Base-by-base conservation (phyloP, 2,113 vertebrate genomes). In the Corynorhinus townsendii region DNA sequence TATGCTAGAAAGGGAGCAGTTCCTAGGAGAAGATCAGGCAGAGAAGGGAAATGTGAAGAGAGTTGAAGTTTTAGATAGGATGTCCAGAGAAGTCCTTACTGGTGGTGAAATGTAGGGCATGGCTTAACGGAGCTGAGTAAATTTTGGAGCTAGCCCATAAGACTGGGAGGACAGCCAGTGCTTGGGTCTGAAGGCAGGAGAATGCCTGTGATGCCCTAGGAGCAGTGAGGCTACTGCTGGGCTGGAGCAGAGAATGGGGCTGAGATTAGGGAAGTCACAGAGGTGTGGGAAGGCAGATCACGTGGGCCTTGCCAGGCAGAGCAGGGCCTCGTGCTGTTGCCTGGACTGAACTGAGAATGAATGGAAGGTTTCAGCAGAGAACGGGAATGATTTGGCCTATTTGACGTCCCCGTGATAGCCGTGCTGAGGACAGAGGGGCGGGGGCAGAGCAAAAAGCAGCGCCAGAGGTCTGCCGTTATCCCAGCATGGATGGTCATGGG, bases 251-350 rank as follows among this genome's bases (percentile, higher is more conserved):
- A 20, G 7, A 54, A 33, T 1, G 3, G 24, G 56, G 49, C 86
- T 72, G 45, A 52, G 24, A 59, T 68, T 1, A 64, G 20, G 19
- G 11, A 0, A 0, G 3, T 14, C 45, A 2, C 4, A 24, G 38
- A 11, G 4, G 19, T 43, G 8, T 11, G 9, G 20, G 5, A 2
- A 16, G 14, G 16, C 3, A 3, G 33, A 52, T 19, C 0, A 1
- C 0, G 0, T 64, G 28, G 24, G 20, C 19, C n/a, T 77, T 10
- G 16, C 6, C 62, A 5, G 30, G 17, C 28, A 54, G 9, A 59
- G 54, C 22, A 71, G 40, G 56, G 24, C 64, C 26, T 76, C 4
- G 0, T 19, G 11, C 3, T 40, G 54, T 24, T 45, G 4, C 2
- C 19, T 71, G 73, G 56, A 49, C 35, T 33, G 52, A 69, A 7